Evolutionary conservation across 2,888 invertebrate genomes (phyloP), one percentile per base, ranked within the genome.

Genomic region (Smittia aterrima): DNA sequence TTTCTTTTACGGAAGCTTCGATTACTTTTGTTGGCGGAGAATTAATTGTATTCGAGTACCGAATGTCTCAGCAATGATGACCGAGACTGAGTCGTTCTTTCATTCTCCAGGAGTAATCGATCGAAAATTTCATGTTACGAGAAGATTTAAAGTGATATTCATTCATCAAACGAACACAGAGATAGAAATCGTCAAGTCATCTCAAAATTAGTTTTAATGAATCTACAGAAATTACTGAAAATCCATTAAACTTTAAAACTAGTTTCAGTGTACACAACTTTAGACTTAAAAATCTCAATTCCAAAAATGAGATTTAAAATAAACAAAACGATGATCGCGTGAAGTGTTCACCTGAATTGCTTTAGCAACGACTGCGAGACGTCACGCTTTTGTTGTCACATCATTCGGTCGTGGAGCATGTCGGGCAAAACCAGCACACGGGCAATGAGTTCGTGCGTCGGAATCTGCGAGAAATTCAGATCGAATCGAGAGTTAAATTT

Each of bases 131-230:
- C 20, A 58, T 58, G 58, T 58, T 58, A 7, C 24, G 24, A 58
- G 22, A 6, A 20, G 11, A 4, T 20, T 22, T 11, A 58, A 58
- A 58, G 58, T 58, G 58, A 58, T 58, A 58, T 58, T 58, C 22
- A 58, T 58, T 58, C 58, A 58, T 47, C 47, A 32, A 47, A 7
- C 53, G 18, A 47, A 47, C 53, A 58, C 3, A 7, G 24, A 58
- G 16, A 58, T 22, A 7, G 24, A 58, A 58, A 58, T 22, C 58
- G 58, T 22, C 58, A 13, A 58, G 58, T 58, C 58, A 58, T 58
- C 58, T 58, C 20, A 58, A 58, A 58, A 58, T 58, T 58, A 58
- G 13, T 58, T 58, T 58, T 58, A 58, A 58, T 58, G 58, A 58
- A 58, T 58, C 18, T 4, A 58, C 58, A 47, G 47, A 47, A 47